Base-by-base conservation (phyloP, 2,888 invertebrate species). In the Eulithis prunata region DNA sequence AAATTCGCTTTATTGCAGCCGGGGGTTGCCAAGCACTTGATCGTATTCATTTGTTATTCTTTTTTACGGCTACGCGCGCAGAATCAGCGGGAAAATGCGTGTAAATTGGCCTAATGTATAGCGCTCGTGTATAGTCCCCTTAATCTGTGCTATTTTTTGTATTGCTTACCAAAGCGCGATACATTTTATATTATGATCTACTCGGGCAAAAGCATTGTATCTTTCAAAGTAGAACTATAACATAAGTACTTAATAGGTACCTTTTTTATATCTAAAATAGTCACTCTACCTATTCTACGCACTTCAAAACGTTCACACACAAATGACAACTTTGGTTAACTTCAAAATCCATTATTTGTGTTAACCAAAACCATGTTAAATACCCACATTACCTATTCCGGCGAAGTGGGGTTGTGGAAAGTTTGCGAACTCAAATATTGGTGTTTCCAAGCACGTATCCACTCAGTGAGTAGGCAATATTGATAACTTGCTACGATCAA, bases 401-500 rank as follows among this genome's bases (percentile, higher is more conserved):
- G 38, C n/a, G 55, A 14, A 51, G 43, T 52, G 57, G 12, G 53
- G 41, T 56, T 61, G 46, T 45, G 41, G 36, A 61, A 70, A 68
- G 63, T 71, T 66, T 61, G 64, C 55, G 68, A 71, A 75, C 66
- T 72, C 69, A 71, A 73, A 72, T 70, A 72, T 71, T 71, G 62
- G 67, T 71, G 59, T 72, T 71, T 66, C 71, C 57, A 52, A 59
- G 66, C 71, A 74, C 72, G 71, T 70, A 70, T 66, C 68, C 66
- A 58, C 67, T 57, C 68, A 68, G 58, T 51, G 53, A 70, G 63
- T 63, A 69, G 70, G 73, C 71, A 71, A 71, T 73, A 73, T 71
- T 73, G 71, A 73, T 73, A 73, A 69, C 70, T 71, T 57, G 55
- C 71, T 64, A 57, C 71, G 69, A 67, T 70, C 70, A 69, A 70